Base-by-base conservation (phyloP, 2,113 vertebrate species). In the Callaeas wilsoni region DNA sequence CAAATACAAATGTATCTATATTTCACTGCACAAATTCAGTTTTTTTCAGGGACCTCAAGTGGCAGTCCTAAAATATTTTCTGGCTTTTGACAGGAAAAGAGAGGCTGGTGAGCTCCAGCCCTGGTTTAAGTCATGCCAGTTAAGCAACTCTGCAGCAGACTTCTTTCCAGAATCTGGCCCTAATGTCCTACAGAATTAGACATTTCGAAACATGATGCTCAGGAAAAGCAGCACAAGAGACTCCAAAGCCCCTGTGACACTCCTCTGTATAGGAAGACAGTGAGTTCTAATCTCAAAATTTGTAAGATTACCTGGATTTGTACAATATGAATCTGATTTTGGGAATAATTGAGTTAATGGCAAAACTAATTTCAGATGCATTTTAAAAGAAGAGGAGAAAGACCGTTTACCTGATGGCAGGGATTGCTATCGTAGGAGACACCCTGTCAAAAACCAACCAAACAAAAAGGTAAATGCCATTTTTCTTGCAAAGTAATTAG, bases 391-490 rank as follows among this genome's bases (percentile, higher is more conserved):
- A 55, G 57, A 76, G 30, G 7, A 91, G 26, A 42, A 89, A 94
- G 29, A 11, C 6, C 29, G 60, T 64, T 96, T 96, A 97, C 96
- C 96, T 97, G 93, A 65, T 96, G 94, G 53, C 96, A 97, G 41
- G 96, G 95, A 68, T 96, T 97, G 84, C 96, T 92, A 5, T 97
- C 96, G n/a, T 97, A 97, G 15, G 96, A 96, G 90, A 3, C 0
- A 49, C 96, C 95, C 96, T 97, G 89, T 92, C 39, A 65, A 77
- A 90, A 94, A 62, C 2, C 3, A 75, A 87, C 9, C 10, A 64
- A 65, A 87, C 6, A 16, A 50, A 56, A 62, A 65, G 2, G 9
- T 95, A 33, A 93, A 77, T 50, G 37, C 4, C 23, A 41, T 77
- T 91, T 69, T 71, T 64, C 52, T 64, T 64, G 37, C 7, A 32